Conservation (phyloP, 2,797 vertebrate species). For the Peromyscus nudipes region DNA sequence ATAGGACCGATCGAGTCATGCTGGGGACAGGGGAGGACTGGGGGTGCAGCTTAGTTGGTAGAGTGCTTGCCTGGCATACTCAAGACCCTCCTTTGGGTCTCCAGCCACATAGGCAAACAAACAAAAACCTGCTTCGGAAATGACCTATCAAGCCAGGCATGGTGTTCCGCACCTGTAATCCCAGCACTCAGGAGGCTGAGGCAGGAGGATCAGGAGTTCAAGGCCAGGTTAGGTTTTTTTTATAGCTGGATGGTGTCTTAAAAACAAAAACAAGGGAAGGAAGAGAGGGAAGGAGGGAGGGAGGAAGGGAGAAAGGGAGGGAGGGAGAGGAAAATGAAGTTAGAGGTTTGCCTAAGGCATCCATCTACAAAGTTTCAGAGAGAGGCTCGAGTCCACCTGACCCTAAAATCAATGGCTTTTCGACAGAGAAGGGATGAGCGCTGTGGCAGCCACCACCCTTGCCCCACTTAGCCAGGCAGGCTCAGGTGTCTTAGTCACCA, state of each 20-base stretch:
- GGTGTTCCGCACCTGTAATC: neutral
- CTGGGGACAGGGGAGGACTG: neutral
- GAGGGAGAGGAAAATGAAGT: neutral
- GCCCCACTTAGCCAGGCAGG: neutral
- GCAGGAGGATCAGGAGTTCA: neutral
- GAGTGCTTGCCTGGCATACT: neutral
- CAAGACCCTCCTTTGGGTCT: too few species aligned
- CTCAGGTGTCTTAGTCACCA: neutral
- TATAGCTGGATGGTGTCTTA: neutral
- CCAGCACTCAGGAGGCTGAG: neutral
- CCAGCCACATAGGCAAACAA: neutral
- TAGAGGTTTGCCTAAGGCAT: neutral
- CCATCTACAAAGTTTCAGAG: constrained; percentile 29
- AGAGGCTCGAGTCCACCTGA: neutral
- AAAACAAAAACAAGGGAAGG: neutral
- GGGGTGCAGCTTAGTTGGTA: neutral
- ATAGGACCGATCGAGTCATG: neutral
- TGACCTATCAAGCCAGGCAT: neutral
- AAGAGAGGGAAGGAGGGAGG: neutral
- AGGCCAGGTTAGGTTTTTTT: neutral
- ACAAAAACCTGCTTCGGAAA: neutral
- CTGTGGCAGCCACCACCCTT: neutral
- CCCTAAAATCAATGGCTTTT: neutral
- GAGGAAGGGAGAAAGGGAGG: too few species aligned
- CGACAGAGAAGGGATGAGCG: rapidly evolving